phyloP scores from a whole-genome alignment of 2,113 vertebrate genomes.

The Tachysurus fulvidraco region DNA sequence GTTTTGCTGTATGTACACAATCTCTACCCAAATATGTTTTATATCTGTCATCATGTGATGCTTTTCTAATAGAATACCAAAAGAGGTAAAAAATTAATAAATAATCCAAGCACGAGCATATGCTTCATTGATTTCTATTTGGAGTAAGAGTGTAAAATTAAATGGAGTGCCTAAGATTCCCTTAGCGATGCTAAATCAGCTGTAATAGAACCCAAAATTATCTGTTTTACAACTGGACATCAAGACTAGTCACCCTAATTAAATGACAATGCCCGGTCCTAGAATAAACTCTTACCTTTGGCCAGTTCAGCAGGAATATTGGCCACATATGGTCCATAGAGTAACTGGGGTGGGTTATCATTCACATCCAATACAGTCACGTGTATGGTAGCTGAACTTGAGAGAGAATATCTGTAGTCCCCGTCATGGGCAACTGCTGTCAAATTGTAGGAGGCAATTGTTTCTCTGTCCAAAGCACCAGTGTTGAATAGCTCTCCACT shows the following conservation, averaged over 20 bases:
- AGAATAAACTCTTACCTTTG: constrained; percentile 62
- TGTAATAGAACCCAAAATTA: background rate
- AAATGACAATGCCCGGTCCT: too few species aligned
- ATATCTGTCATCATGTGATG: background rate
- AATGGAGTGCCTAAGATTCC: background rate
- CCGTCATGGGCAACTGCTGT: constrained; percentile 65
- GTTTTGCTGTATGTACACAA: background rate
- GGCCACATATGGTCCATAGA: constrained; percentile 73
- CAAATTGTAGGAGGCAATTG: constrained; percentile 62
- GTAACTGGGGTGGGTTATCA: constrained; percentile 71
- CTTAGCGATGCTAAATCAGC: background rate
- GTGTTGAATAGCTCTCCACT: constrained; percentile 70
- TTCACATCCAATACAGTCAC: constrained; percentile 72
- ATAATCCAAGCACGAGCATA: background rate
- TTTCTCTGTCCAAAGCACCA: constrained; percentile 70
- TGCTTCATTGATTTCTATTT: background rate
- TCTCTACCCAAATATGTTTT: background rate
- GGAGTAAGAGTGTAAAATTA: background rate
- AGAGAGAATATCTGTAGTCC: constrained; percentile 62
- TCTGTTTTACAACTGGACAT: background rate
- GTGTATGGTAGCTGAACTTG: constrained; percentile 65
- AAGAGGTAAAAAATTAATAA: background rate
- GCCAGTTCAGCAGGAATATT: constrained; percentile 62
- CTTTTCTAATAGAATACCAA: background rate
- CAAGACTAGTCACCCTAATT: background rate